Conservation (phyloP, 2,797 vertebrate species). For the Gobio occitaniae region DNA sequence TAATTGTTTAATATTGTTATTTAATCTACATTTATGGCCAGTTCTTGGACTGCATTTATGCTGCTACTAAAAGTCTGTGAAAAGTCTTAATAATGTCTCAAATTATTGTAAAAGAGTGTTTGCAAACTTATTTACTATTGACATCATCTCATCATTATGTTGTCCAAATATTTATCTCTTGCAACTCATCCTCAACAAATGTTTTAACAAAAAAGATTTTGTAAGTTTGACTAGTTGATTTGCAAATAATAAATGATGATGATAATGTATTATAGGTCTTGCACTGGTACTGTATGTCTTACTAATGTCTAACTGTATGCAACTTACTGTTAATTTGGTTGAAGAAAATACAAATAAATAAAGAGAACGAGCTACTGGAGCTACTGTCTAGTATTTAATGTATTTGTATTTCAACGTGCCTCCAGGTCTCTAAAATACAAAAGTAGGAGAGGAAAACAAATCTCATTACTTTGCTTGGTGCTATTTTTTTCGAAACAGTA, state of each 20-base stretch:
- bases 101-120: neutral
- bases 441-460: conserved; percentile 61
- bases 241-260: neutral
- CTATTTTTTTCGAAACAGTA: conserved; percentile 70
- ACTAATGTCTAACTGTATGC: neutral
- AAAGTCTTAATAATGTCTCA: neutral
- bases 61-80: neutral
- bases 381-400: conserved; percentile 31
- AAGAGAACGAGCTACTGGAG: neutral
- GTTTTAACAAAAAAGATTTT: neutral
- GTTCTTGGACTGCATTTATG: neutral
- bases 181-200: neutral
- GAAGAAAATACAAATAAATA: conserved; percentile 29
- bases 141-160: neutral
- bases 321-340: neutral
- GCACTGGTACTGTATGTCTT: neutral
- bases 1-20: neutral
- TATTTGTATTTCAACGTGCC: conserved; percentile 52
- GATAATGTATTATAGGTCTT: neutral
- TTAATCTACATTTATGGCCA: neutral
- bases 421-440: conserved; percentile 62
- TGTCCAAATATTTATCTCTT: neutral
- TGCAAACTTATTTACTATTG: neutral
- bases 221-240: too few species aligned
- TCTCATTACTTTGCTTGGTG: conserved; percentile 72